Evolutionary conservation across 2,797 vertebrate genomes (phyloP).

Genomic region (Hippocampus kuda): DNA sequence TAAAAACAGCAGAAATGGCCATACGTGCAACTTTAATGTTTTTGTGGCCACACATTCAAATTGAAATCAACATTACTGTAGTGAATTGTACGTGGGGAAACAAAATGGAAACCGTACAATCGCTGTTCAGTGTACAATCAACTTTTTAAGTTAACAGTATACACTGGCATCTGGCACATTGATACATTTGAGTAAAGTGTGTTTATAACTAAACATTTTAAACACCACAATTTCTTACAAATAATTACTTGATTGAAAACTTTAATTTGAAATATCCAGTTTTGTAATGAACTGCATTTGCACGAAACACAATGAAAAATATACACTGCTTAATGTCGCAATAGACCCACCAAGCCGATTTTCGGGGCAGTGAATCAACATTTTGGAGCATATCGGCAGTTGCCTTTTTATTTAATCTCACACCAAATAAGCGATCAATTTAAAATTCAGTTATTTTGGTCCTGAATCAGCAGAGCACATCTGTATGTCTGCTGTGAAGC

Average conservation of each 20-base stretch:
- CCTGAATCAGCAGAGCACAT: too few species aligned
- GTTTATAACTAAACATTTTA: neutral
- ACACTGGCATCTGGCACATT: neutral
- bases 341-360: neutral
- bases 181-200: neutral
- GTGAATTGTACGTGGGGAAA: neutral
- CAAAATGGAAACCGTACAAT: neutral
- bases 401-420: too few species aligned
- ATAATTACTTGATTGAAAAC: neutral
- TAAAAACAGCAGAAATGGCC: neutral
- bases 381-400: too few species aligned
- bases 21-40: slow-evolving; percentile 1
- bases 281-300: neutral
- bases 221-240: neutral
- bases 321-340: neutral
- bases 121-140: neutral
- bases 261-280: neutral
- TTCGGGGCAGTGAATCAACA: neutral
- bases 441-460: too few species aligned
- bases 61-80: neutral
- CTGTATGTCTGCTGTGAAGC: too few species aligned
- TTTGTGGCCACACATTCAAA: neutral
- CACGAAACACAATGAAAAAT: too few species aligned
- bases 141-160: neutral
- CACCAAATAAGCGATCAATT: too few species aligned